A percentile compares a stretch with the other conserved stretches of the same genome.
These are phyloP conservation scores for Trididemnum nubilum DNA, from an alignment of 23 tunicate genomes.

Conservation along the genomic window DNA sequence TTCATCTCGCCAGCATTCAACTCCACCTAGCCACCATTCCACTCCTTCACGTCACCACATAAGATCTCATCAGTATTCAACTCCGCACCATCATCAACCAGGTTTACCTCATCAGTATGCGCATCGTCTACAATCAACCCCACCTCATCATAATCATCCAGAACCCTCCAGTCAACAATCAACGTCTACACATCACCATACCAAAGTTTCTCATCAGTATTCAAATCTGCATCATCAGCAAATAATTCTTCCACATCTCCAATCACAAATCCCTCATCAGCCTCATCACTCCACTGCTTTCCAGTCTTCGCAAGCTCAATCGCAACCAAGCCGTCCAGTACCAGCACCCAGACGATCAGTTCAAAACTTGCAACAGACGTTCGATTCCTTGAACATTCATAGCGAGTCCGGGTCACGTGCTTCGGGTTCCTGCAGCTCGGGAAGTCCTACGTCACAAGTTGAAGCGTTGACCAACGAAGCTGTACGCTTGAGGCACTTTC, in stretches of 20 bases:
- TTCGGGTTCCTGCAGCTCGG: neutral
- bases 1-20: too few species aligned
- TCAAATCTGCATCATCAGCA: neutral
- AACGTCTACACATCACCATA: neutral
- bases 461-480: slow-evolving; percentile 51
- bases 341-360: neutral
- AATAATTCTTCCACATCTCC: too few species aligned
- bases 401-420: neutral
- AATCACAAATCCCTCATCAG: too few species aligned
- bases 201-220: neutral
- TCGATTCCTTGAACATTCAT: neutral
- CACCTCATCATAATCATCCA: neutral
- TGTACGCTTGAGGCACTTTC: slow-evolving; percentile 40
- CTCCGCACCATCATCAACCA: neutral
- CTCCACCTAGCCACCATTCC: neutral
- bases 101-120: neutral
- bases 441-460: neutral
- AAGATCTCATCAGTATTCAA: neutral
- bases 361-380: neutral
- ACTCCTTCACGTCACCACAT: too few species aligned
- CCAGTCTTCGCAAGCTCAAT: neutral
- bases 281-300: too few species aligned
- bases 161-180: neutral
- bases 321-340: neutral
- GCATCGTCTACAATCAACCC: neutral